Conservation (phyloP, 2,113 vertebrate genomes). For the Todiramphus saurophagus region DNA sequence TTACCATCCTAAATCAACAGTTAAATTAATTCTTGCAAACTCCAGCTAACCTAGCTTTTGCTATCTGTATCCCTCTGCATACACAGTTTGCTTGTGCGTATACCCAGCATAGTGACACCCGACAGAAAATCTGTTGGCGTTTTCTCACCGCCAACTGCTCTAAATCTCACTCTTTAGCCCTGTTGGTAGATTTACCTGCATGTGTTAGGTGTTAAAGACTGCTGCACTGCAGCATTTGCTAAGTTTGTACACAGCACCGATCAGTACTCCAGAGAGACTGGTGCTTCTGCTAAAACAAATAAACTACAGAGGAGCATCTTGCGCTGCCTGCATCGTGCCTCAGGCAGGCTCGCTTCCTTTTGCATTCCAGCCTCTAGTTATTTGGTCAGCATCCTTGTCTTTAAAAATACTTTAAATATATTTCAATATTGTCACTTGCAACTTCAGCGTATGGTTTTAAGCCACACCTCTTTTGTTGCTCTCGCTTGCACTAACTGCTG, state of each 20-base stretch:
- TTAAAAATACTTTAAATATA: not conserved
- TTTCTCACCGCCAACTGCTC: not conserved
- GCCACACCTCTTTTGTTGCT: not conserved
- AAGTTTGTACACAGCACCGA: not conserved
- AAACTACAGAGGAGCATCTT: not conserved
- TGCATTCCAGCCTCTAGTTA: not conserved
- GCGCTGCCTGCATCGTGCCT: not conserved
- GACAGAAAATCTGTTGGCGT: not conserved
- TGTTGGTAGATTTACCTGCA: not conserved
- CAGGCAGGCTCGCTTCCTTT: not conserved
- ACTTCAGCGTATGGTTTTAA: not conserved
- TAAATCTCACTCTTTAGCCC: not conserved
- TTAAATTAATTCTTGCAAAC: not conserved
- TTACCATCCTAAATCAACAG: not conserved
- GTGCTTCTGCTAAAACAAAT: slow-evolving; percentile 3
- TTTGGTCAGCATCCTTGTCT: not conserved
- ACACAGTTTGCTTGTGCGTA: not conserved
- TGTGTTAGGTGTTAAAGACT: not conserved
- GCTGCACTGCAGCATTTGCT: slow-evolving; percentile 7
- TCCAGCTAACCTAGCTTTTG: not conserved
- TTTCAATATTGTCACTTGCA: not conserved
- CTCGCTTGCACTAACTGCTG: not conserved
- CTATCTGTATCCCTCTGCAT: not conserved
- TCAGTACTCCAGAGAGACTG: not conserved
- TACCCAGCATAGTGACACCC: not conserved